Percentiles rank a stretch among this genome's conserved stretches.
phyloP scores from a whole-genome alignment of 2,797 vertebrate species.

The Heteromormyrus szaboi region DNA sequence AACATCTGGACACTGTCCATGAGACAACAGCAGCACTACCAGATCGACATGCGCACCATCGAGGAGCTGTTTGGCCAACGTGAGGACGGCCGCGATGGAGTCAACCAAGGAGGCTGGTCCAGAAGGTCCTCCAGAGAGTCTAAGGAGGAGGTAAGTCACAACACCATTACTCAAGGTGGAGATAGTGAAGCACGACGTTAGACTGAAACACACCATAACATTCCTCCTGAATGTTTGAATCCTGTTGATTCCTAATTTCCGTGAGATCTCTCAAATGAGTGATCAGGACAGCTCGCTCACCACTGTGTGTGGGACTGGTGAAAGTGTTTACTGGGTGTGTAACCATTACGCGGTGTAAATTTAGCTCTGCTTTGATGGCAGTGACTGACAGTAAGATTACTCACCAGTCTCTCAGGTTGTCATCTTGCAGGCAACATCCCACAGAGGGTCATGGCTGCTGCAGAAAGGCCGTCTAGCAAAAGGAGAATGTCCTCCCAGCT shows the following conservation, averaged over 20 bases:
- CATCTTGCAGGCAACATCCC: neutral
- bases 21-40: constrained; percentile 57
- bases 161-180: neutral
- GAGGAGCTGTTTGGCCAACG: constrained; percentile 86
- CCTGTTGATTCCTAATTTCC: neutral
- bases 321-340: neutral
- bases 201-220: neutral
- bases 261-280: neutral
- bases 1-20: constrained; percentile 83
- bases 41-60: constrained; percentile 76
- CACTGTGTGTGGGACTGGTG: neutral
- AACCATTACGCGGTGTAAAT: neutral
- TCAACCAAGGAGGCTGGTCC: constrained; percentile 40
- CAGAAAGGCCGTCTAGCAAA: neutral
- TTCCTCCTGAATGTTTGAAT: neutral
- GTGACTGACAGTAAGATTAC: neutral
- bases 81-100: constrained; percentile 49
- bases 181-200: neutral
- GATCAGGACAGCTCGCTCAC: neutral
- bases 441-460: neutral
- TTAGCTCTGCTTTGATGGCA: neutral
- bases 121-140: constrained; percentile 63
- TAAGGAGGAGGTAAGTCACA: constrained; percentile 71
- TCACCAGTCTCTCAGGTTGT: neutral
- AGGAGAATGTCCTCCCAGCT: neutral